Evolutionary conservation across 2,797 vertebrate genomes (phyloP).

Genomic region (Tapera naevia): DNA sequence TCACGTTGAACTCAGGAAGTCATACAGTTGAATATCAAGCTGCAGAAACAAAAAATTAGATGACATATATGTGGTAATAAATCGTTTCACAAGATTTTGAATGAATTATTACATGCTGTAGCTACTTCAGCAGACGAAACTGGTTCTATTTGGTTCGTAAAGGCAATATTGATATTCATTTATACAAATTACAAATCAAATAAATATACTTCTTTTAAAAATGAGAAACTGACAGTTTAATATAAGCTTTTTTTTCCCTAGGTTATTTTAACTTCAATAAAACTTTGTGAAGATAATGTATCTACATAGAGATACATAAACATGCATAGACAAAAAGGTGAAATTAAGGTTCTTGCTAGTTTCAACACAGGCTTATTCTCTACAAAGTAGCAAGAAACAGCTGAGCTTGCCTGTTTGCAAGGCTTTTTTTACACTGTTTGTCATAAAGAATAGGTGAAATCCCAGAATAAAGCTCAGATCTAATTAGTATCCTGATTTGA

Average conservation of each 20-base stretch:
- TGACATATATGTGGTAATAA: neutral
- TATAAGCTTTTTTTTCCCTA: rapidly evolving
- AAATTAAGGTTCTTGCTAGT: neutral
- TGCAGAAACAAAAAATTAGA: neutral
- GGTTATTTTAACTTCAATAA: neutral
- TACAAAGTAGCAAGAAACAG: neutral
- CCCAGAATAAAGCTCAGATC: neutral
- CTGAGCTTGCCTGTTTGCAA: neutral
- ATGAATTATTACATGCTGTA: neutral
- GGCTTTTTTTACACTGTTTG: neutral
- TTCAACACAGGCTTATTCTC: neutral
- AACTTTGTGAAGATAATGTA: neutral
- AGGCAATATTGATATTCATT: neutral
- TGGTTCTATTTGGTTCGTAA: neutral
- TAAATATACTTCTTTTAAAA: neutral
- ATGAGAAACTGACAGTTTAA: neutral
- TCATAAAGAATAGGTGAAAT: neutral
- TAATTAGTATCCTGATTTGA: conserved; percentile 1
- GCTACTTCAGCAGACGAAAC: neutral
- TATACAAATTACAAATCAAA: neutral
- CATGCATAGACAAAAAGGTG: neutral
- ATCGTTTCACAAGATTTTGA: neutral
- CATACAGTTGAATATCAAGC: neutral
- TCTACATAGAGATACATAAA: neutral
- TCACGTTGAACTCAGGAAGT: neutral